Base-by-base conservation (phyloP, 2,888 invertebrate genomes). In the Epinotia ramella region DNA sequence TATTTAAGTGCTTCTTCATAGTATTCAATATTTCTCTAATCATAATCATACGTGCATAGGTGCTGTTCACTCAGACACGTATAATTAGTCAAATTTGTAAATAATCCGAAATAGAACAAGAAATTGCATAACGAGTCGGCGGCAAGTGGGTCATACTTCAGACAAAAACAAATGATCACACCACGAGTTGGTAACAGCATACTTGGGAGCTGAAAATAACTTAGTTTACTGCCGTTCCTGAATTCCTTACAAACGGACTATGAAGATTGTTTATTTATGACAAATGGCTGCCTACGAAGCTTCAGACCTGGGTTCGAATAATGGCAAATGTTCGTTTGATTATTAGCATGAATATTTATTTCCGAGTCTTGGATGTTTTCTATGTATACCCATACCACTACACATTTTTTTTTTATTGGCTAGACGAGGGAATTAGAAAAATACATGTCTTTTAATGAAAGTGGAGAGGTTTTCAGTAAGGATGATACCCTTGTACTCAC, bases 51-150 rank as follows among this genome's bases (percentile, higher is more conserved):
- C 40, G 7, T 40, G 9, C 40, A 9, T 40, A 33, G n/a, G n/a
- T n/a, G n/a, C n/a, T 9, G 7, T 33, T 33, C 62, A 33, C 20
- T 7, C 33, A 16, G 33, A 33, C 2, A 65, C 7, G 18, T 67
- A 18, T 18, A 57, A 66, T 77, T 74, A 79, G 77, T 77, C 75
- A n/a, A n/a, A n/a, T n/a, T n/a, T 76, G 77, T 77, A 80, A 80
- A 76, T 80, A 69, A 63, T 62, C 71, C 40, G 28, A 71, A 76
- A 71, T 76, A 71, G 66, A 75, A 53, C 33, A 59, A 44, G 20
- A 16, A 16, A 71, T 76, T 76, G 66, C 76, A 53, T 71, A 76
- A 71, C 67, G 44, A 24, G 60, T n/a, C 66, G 46, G 56, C 24
- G n/a, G 60, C 33, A 72, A 53, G 53, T 53, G n/a, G 53, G 76